Conservation (phyloP, 37 sponge, comb jelly and placozoan species). For the Beroe ovata region DNA sequence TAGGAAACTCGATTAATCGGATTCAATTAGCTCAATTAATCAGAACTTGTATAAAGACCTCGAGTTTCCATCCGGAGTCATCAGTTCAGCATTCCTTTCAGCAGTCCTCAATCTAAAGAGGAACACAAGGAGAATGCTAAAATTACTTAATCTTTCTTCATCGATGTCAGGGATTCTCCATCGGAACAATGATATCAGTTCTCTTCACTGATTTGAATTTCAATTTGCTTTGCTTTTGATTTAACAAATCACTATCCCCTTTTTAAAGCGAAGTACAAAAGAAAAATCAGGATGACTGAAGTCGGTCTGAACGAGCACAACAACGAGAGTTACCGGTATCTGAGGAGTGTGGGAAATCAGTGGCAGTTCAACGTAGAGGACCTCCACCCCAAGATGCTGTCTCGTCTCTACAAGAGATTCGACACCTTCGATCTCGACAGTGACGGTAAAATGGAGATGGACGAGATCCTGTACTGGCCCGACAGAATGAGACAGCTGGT, state of each 20-base stretch:
- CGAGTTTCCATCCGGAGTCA: no score
- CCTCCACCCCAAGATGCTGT: constrained; percentile 44
- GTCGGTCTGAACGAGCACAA: background rate
- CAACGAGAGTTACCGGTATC: constrained; percentile 25
- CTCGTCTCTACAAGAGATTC: constrained; percentile 44
- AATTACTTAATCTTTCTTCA: no score
- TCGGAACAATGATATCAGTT: background rate
- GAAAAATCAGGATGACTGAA: background rate
- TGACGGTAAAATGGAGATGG: constrained; percentile 26
- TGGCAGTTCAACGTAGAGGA: constrained; percentile 44
- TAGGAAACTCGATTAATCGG: no score
- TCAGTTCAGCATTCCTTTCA: no score
- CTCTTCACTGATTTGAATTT: background rate
- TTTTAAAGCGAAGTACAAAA: background rate
- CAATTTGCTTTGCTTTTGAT: background rate
- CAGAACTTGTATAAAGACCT: no score
- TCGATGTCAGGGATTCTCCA: no score
- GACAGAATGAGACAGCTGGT: constrained; percentile 36
- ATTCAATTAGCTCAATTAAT: no score
- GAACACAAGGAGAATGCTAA: no score
- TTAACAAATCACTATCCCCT: background rate
- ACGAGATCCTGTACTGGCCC: constrained; percentile 34
- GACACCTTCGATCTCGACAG: constrained; percentile 42
- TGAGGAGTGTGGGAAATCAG: constrained; percentile 16
- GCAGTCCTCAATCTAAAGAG: no score